Percentiles rank a stretch among this genome's conserved stretches.
Conservation (phyloP, 2,797 vertebrate genomes). For the Hirundo rustica region DNA sequence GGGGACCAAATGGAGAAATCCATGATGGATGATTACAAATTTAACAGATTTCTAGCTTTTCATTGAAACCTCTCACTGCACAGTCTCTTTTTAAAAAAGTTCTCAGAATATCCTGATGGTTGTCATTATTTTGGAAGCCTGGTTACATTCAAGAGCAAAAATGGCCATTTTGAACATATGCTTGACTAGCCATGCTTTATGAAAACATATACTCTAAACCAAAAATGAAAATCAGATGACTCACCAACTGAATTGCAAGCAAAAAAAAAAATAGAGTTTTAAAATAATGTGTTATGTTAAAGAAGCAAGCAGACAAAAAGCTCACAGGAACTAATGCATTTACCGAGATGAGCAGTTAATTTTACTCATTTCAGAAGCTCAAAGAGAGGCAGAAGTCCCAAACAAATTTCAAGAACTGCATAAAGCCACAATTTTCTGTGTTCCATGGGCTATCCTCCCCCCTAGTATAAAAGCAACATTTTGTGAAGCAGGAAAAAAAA, state of each 20-base stretch:
- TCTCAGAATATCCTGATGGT: not conserved
- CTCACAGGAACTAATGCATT: not conserved
- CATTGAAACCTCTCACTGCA: not conserved
- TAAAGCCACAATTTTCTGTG: not conserved
- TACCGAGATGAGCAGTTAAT: not conserved
- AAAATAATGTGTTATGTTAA: not conserved
- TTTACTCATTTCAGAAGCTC: not conserved
- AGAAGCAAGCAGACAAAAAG: not conserved
- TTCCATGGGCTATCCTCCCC: not conserved
- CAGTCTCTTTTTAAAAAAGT: not conserved
- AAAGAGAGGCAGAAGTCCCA: not conserved
- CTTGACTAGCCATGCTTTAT: not conserved
- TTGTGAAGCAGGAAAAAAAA: not conserved
- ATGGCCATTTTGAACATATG: not conserved
- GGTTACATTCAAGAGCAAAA: not conserved
- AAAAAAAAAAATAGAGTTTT: not conserved
- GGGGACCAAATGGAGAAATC: not conserved
- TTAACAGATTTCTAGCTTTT: not conserved
- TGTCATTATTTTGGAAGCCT: not conserved
- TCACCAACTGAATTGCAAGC: not conserved
- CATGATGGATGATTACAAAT: not conserved
- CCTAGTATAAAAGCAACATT: not conserved
- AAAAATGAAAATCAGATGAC: not conserved
- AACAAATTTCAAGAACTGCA: not conserved
- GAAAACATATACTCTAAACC: not conserved